Conservation (phyloP, 2,888 invertebrate species). For the Nemoura dubitans region DNA sequence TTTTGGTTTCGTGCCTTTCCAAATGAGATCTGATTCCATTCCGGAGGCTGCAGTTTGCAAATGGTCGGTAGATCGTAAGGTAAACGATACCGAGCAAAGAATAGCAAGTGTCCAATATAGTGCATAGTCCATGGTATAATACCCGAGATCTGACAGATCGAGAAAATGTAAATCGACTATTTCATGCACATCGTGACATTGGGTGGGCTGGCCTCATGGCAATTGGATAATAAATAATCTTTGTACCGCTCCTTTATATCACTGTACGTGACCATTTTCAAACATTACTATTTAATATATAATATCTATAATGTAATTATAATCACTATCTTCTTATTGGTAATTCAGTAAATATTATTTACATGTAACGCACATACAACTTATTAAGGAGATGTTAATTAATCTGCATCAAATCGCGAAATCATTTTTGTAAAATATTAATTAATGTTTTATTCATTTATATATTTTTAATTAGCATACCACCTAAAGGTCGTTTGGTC, state of each 20-base stretch:
- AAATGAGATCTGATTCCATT: not conserved
- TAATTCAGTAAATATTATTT: conserved; percentile 13
- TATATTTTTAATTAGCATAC: not conserved
- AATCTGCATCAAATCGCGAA: not conserved
- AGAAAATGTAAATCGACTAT: conserved; percentile 25
- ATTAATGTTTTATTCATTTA: not conserved
- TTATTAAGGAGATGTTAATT: conserved; percentile 25
- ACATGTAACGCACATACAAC: not conserved
- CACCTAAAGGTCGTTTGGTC: not conserved
- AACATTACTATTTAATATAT: not conserved
- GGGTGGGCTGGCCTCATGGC: conserved; percentile 15
- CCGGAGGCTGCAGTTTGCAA: not conserved
- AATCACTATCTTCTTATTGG: not conserved
- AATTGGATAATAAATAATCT: conserved; percentile 5
- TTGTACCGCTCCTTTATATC: not conserved
- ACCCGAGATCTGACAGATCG: not conserved
- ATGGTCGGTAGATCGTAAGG: not conserved
- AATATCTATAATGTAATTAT: not conserved
- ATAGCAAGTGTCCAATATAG: not conserved
- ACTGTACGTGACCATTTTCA: not conserved
- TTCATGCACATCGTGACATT: conserved; percentile 16
- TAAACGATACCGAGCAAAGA: not conserved
- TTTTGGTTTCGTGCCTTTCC: not conserved
- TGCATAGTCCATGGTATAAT: not conserved
- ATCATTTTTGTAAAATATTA: not conserved